These are phyloP conservation scores for Boulengeromyrus knoepffleri DNA, from an alignment of 2,113 vertebrate species.

Conservation along the genomic window DNA sequence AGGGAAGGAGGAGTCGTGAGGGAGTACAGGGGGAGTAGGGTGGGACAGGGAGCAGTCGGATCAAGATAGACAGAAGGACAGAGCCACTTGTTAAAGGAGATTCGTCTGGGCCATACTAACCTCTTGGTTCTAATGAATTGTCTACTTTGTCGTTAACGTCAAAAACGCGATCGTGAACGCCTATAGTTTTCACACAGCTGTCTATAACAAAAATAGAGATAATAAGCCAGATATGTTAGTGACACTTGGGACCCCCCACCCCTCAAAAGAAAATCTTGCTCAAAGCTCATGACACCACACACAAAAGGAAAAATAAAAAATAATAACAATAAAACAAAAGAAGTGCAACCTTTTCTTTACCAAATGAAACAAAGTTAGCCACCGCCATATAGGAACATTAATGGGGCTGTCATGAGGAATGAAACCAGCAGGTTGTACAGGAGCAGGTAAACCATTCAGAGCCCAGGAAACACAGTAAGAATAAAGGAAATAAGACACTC, in stretches of 20 bases:
- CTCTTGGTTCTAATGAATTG: constrained; percentile 99
- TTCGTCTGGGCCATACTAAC: constrained; percentile 96
- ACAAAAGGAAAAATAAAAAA: constrained; percentile 24
- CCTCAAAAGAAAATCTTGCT: constrained; percentile 26
- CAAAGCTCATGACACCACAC: constrained; percentile 58
- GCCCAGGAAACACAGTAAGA: constrained; percentile 40
- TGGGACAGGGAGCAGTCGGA: background rate
- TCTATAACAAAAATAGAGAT: constrained; percentile 98
- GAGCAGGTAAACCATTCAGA: constrained; percentile 54
- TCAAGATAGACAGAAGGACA: constrained; percentile 55
- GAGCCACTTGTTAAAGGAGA: constrained; percentile 68
- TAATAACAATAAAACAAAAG: background rate
- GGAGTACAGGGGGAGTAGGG: background rate
- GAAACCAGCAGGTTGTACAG: constrained; percentile 48
- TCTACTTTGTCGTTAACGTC: constrained; percentile 99
- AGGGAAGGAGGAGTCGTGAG: background rate
- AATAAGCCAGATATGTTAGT: constrained; percentile 93
- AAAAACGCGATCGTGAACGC: constrained; percentile 99
- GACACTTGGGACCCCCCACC: constrained; percentile 58
- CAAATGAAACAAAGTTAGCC: constrained; percentile 71
- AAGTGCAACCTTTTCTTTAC: constrained; percentile 6
- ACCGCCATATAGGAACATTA: constrained; percentile 52
- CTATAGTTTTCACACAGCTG: constrained; percentile 99
- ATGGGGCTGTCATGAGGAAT: constrained; percentile 65
- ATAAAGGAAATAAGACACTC: constrained; percentile 28